Evolutionary conservation across 1,140 invertebrate genomes (phyloP), one percentile per base, ranked within the genome.

Genomic region (Drosophila sp.): DNA sequence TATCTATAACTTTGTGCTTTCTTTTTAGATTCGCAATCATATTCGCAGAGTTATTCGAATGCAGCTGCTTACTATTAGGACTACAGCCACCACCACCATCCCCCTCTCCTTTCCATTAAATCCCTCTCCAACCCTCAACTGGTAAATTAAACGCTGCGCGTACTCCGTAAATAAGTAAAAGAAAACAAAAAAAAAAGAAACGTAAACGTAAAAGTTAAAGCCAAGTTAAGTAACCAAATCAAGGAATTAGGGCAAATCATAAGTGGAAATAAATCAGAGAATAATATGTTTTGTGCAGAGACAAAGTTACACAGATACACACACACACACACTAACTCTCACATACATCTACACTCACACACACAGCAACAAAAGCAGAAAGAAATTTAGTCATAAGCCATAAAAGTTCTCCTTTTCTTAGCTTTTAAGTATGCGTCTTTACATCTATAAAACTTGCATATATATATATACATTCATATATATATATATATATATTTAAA

Each of bases 51-150:
- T 69, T 91, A 91, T 71, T 90, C 90, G 29, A 91, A 91, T 74
- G 84, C 90, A 72, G 85, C 90, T 64, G 90, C 87, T 55, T 91
- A 91, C 79, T 91, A 91, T 79, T 91, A 91, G 66, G 56, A 74
- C 66, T 60, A 69, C 72, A 70, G 63, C 56, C 30, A 50, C 44
- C 44, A 50, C 23, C 66, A 44, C 60, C 41, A 50, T 33, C 17
- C 47, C 50, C 50, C 33, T 57, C 47, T 60, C 54, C 73, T 47
- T 62, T 33, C 66, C 41, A 47, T 50, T 55, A 60, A 60, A 38
- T 47, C 23, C 10, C 17, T 4, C 5, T 38, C 23, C 68, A 78
- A 63, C 79, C 60, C 62, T 56, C 44, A 74, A 67, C 50, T 75
- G 72, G 79, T 66, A 64, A 82, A 81, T 71, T 25, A 65, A 91